Percentiles rank a stretch among this genome's conserved stretches.
Conservation (phyloP, 2,888 invertebrate species). For the Athrips mouffetella region DNA sequence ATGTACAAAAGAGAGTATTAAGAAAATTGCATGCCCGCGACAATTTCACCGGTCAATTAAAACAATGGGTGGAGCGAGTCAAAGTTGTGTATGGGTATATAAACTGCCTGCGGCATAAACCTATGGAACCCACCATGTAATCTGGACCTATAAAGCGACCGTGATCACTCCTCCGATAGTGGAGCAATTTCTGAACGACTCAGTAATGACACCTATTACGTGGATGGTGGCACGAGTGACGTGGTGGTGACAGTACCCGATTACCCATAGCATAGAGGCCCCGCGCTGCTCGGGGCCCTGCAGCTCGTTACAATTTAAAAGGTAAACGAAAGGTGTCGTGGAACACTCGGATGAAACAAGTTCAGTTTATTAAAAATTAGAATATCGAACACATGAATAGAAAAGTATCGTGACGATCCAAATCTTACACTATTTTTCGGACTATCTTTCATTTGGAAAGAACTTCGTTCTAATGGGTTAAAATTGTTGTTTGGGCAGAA, state of each 20-base stretch:
- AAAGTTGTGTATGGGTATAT: constrained; percentile 34
- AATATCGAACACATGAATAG: too few relatives aligned
- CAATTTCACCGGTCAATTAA: constrained; percentile 20
- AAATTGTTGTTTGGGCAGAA: too few relatives aligned
- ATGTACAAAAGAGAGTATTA: background rate
- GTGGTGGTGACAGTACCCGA: background rate
- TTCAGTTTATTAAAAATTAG: too few relatives aligned
- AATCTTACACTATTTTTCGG: too few relatives aligned
- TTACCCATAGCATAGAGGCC: too few relatives aligned
- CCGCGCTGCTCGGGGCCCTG: too few relatives aligned
- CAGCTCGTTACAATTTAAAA: too few relatives aligned
- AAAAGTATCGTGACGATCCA: too few relatives aligned
- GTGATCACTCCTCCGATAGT: constrained; percentile 74
- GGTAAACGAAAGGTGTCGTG: too few relatives aligned
- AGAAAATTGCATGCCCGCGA: background rate
- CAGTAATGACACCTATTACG: constrained; percentile 76
- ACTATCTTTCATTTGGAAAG: too few relatives aligned
- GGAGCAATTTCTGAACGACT: constrained; percentile 75
- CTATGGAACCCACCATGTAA: constrained; percentile 70
- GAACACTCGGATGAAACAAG: too few relatives aligned
- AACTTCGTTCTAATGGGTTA: too few relatives aligned
- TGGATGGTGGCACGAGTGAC: constrained; percentile 23
- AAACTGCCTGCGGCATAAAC: constrained; percentile 20
- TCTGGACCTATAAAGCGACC: constrained; percentile 69
- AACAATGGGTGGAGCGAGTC: constrained; percentile 33